Percentiles rank a stretch among this genome's conserved stretches.
phyloP scores from a whole-genome alignment of 2,797 vertebrate genomes.

The Tinamus major region DNA sequence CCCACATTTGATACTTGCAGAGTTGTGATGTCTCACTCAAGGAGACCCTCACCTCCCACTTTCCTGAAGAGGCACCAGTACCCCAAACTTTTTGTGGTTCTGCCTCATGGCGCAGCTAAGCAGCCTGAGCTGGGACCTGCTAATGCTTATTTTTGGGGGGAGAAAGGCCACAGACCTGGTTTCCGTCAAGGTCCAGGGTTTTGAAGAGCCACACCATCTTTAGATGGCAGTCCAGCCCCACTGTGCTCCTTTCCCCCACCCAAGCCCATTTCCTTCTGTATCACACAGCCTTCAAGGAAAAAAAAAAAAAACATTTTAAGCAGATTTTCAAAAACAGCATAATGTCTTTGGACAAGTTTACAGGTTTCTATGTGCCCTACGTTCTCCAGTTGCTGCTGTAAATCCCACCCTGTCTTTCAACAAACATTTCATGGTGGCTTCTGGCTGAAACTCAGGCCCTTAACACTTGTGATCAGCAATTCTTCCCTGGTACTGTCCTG shows the following conservation, averaged over 20 bases:
- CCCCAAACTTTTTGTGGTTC: background rate
- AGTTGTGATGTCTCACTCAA: background rate
- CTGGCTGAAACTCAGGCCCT: background rate
- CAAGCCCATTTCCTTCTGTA: background rate
- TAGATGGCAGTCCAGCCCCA: background rate
- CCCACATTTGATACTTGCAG: fast-evolving
- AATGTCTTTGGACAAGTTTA: background rate
- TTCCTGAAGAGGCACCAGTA: background rate
- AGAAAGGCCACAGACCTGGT: background rate
- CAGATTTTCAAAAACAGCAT: background rate
- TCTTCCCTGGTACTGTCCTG: background rate
- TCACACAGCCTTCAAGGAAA: background rate
- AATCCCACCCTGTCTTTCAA: background rate
- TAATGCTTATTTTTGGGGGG: background rate
- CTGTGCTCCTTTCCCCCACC: background rate
- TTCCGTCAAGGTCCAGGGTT: background rate
- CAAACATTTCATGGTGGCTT: background rate
- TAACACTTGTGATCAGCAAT: no score
- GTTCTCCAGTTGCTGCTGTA: background rate
- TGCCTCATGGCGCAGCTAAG: background rate
- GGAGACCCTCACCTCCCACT: background rate
- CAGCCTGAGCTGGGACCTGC: background rate
- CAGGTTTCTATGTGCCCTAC: background rate
- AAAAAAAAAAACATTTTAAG: background rate
- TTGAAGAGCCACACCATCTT: background rate